Evolutionary conservation across 2,888 invertebrate genomes (phyloP).

Genomic region (Plemyria rubiginata): DNA sequence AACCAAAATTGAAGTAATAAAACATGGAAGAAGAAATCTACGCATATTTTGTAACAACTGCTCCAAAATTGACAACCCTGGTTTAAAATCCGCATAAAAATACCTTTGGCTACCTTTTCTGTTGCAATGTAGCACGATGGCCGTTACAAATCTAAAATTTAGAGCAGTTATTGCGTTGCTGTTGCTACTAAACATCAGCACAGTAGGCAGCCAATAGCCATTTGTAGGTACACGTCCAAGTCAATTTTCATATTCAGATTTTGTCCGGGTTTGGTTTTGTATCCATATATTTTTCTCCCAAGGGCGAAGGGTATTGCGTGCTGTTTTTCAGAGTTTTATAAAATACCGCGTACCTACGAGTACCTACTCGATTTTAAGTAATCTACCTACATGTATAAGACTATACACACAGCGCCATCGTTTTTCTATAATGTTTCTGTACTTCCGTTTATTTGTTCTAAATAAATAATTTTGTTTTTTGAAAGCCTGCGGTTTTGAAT

Average conservation of each 20-base stretch:
- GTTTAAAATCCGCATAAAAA: too few species aligned
- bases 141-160: conserved; percentile 73
- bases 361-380: neutral
- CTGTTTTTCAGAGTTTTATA: conserved; percentile 7
- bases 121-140: conserved; percentile 39
- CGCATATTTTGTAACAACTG: too few species aligned
- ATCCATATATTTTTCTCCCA: conserved; percentile 35
- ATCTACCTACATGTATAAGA: neutral
- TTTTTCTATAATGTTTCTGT: too few species aligned
- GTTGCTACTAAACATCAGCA: conserved; percentile 57
- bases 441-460: too few species aligned
- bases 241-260: conserved; percentile 70
- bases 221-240: conserved; percentile 65
- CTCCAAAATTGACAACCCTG: too few species aligned
- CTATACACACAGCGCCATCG: too few species aligned
- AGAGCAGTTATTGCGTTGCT: conserved; percentile 67
- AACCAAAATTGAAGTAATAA: too few species aligned
- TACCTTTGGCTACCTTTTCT: neutral
- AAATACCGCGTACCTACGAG: too few species aligned
- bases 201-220: conserved; percentile 48
- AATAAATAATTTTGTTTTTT: too few species aligned
- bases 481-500: too few species aligned
- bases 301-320: conserved; percentile 35
- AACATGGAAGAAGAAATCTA: too few species aligned
- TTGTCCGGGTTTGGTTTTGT: conserved; percentile 46